Evolutionary conservation across 2,888 invertebrate species (phyloP).

Genomic region (Chaetoderma sp.): DNA sequence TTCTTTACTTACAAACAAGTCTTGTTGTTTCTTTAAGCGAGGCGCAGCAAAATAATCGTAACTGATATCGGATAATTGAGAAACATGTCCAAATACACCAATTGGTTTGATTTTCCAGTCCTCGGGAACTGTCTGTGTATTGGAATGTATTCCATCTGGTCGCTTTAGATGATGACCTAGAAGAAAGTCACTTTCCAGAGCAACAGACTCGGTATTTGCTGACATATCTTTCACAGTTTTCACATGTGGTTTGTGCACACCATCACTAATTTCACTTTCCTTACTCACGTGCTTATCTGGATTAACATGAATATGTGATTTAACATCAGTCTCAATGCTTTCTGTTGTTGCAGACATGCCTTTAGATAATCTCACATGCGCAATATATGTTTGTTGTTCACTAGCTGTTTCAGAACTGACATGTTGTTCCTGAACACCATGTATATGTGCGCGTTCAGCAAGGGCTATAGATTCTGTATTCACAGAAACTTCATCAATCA

Average conservation of each 20-base stretch:
- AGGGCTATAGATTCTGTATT: no score
- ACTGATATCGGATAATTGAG: conserved; percentile 48
- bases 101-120: conserved; percentile 51
- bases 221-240: conserved; percentile 34
- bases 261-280: conserved; percentile 36
- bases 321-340: conserved; percentile 27
- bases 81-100: conserved; percentile 57
- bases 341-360: conserved; percentile 43
- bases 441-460: no score
- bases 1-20: conserved; percentile 44
- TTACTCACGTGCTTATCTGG: conserved; percentile 42
- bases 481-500: no score
- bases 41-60: conserved; percentile 45
- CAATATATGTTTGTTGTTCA: no score
- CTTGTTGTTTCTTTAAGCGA: conserved; percentile 41
- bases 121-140: conserved; percentile 36
- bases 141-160: conserved; percentile 27
- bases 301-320: conserved; percentile 38
- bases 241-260: conserved; percentile 38
- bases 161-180: conserved; percentile 42
- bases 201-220: conserved; percentile 40
- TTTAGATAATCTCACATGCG: conserved; percentile 48
- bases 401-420: no score
- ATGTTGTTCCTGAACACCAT: no score
- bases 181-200: conserved; percentile 37